phyloP scores from a whole-genome alignment of 1,140 invertebrate species.

The Eupristina koningsbergeri region DNA sequence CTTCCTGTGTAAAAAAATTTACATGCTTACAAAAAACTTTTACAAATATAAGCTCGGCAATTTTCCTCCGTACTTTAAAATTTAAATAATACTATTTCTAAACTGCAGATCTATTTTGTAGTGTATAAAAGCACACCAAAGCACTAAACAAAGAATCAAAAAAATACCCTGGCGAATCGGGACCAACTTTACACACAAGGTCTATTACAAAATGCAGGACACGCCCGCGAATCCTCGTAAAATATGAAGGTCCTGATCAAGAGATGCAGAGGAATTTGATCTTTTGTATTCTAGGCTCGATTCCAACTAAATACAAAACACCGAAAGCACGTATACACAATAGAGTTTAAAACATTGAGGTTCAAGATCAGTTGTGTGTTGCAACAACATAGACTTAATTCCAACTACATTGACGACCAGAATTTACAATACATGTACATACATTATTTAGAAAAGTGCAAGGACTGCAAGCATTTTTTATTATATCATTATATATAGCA shows the following conservation, averaged over 20 bases:
- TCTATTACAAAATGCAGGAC: not conserved
- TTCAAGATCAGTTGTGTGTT: not conserved
- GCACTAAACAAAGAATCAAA: not conserved
- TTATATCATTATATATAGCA: too few species aligned
- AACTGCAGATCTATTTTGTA: not conserved
- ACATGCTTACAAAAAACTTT: too few species aligned
- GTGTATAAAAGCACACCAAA: not conserved
- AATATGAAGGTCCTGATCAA: not conserved
- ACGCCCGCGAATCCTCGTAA: not conserved
- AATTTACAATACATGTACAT: too few species aligned
- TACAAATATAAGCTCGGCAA: too few species aligned
- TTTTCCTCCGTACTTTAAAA: too few species aligned
- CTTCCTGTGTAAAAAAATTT: too few species aligned
- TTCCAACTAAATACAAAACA: not conserved
- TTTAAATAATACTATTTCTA: too few species aligned
- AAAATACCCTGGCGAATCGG: not conserved
- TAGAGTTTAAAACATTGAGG: too few species aligned
- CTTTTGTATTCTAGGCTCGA: not conserved
- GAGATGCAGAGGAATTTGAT: not conserved
- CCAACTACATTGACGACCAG: too few species aligned
- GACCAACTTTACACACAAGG: not conserved
- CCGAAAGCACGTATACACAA: not conserved
- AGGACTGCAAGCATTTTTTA: too few species aligned
- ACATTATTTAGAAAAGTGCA: too few species aligned
- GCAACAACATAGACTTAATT: too few species aligned